Percentiles rank a stretch among this genome's conserved stretches.
These are phyloP conservation scores for Pogonocichla stellata DNA, from an alignment of 2,113 vertebrate genomes.

Conservation along the genomic window DNA sequence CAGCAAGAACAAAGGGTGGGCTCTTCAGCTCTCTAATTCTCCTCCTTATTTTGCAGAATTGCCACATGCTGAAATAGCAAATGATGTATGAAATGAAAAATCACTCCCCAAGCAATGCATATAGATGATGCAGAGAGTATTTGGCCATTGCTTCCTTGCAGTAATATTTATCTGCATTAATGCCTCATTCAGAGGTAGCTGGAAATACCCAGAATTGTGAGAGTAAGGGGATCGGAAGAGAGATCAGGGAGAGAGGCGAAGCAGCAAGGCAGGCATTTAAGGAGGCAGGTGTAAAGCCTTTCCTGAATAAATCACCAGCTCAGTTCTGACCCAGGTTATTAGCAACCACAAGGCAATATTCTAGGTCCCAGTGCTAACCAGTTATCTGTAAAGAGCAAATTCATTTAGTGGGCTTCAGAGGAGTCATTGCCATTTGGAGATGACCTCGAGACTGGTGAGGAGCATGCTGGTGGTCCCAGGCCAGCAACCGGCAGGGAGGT, in stretches of 20 bases:
- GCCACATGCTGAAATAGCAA: slow-evolving; percentile 55
- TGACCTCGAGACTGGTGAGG: accelerated
- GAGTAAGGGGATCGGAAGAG: background rate
- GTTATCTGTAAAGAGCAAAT: background rate
- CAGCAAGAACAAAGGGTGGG: slow-evolving; percentile 1
- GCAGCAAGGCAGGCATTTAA: background rate
- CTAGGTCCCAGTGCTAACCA: background rate
- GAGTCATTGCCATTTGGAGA: background rate
- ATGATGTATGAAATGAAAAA: slow-evolving; percentile 69
- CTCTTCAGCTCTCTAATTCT: slow-evolving; percentile 23
- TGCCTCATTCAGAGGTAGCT: slow-evolving; percentile 28
- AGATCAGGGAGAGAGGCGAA: background rate
- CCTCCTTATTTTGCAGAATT: slow-evolving; percentile 51
- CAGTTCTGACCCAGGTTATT: background rate
- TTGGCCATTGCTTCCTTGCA: slow-evolving; percentile 39
- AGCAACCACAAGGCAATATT: background rate
- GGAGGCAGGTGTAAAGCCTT: background rate
- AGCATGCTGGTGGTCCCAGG: background rate
- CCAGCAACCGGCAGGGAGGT: background rate
- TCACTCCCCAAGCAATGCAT: slow-evolving; percentile 36
- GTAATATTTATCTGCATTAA: slow-evolving; percentile 63
- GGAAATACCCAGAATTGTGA: slow-evolving; percentile 18
- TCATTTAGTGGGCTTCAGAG: background rate
- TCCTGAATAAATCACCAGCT: slow-evolving; percentile 1
- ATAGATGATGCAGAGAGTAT: slow-evolving; percentile 44